phyloP scores from a whole-genome alignment of 2,888 invertebrate genomes.

The Entomobrya proxima region DNA sequence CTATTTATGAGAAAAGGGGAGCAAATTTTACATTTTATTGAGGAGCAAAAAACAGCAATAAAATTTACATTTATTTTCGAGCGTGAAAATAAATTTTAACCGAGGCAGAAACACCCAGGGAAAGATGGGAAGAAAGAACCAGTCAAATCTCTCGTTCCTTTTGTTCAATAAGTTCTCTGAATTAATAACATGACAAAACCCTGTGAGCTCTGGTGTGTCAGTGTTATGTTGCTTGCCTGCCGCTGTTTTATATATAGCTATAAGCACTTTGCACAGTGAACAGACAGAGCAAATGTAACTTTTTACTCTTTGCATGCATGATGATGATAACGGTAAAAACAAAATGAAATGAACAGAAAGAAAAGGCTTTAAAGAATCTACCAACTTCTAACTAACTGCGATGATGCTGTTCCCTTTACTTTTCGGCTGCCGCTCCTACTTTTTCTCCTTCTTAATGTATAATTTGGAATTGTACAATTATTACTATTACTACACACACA shows the following conservation, averaged over 20 bases:
- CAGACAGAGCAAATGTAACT: slow-evolving; percentile 10
- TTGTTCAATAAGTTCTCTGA: slow-evolving; percentile 32
- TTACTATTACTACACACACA: too few species aligned
- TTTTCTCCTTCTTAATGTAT: slow-evolving; percentile 24
- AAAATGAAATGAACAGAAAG: neutral
- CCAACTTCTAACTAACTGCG: slow-evolving; percentile 20
- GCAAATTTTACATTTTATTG: slow-evolving; percentile 51
- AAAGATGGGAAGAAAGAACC: neutral
- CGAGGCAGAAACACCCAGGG: slow-evolving; percentile 8
- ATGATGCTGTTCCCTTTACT: neutral
- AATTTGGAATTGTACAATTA: slow-evolving; percentile 19
- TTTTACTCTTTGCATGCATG: slow-evolving; percentile 17
- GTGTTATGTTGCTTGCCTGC: slow-evolving; percentile 6
- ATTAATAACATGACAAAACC: slow-evolving; percentile 11
- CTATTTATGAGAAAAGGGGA: slow-evolving; percentile 41
- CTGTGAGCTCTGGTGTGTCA: neutral
- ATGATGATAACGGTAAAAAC: slow-evolving; percentile 22
- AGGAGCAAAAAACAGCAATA: slow-evolving; percentile 54
- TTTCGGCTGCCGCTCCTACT: slow-evolving; percentile 9
- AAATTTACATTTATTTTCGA: slow-evolving; percentile 63
- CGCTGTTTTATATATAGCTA: neutral
- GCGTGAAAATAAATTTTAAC: slow-evolving; percentile 58
- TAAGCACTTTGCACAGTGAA: neutral
- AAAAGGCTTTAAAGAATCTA: slow-evolving; percentile 16
- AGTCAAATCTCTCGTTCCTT: slow-evolving; percentile 36